Evolutionary conservation across 1,140 invertebrate species (phyloP), one percentile per base, ranked within the genome.

Genomic region (Caenorhabditis latens): DNA sequence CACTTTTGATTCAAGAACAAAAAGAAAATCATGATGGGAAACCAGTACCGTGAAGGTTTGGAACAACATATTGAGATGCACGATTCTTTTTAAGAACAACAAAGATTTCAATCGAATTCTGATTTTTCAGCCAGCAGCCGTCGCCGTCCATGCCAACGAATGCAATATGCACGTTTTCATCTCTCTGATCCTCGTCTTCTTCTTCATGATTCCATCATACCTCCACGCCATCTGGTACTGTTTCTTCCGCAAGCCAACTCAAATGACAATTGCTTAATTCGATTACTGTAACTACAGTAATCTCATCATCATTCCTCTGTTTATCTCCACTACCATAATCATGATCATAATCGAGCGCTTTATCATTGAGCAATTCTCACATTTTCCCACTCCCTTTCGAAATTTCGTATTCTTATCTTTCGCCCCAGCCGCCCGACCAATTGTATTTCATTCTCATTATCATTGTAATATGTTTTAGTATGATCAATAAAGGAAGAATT

Each of bases 141-240:
- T 89, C 55, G 88, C 88, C 43, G 86, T 89, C n/a, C 88, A 89
- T 53, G 88, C 88, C 21, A 89, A 89, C 53, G 88, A 89, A 58
- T 89, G 88, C 65, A 89, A 89, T 53, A 58, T 89, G 40, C 88
- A 89, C 86, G 88, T 89, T 5, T 82, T 61, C 53, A 84, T 89
- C 61, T 88, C 86, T 2, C 84, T 89, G n/a, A 48, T 88, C 63
- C 88, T 89, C 48, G 84, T 88, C 63, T 82, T 89, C 50, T 88
- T 87, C 87, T 89, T 89, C 88, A 42, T 89, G 43, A 84, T 89
- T 84, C 88, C 88, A 55, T 40, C 85, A 21, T 89, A 89, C 88
- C 84, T 89, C 83, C 89, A 89, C 48, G 89, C 88, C 88, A 79
- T 89, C 48, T 89, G 89, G 89, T 89, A 89, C 84, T 86, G 85